Evolutionary conservation across 2,797 vertebrate species (phyloP).

Genomic region (Erethizon dorsatum): DNA sequence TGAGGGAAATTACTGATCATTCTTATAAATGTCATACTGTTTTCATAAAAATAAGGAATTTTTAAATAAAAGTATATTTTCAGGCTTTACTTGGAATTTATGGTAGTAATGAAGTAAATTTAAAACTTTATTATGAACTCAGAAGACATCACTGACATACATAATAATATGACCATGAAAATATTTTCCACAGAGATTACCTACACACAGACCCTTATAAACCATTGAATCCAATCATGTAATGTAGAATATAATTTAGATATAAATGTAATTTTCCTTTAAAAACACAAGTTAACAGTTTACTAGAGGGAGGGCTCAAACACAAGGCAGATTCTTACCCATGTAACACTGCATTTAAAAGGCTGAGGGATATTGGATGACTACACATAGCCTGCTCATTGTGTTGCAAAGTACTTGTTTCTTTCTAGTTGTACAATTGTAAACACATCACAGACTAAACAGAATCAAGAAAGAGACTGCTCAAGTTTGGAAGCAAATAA

Average conservation of each 20-base stretch:
- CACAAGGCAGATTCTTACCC: not conserved
- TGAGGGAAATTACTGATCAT: not conserved
- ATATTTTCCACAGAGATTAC: not conserved
- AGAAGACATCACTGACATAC: not conserved
- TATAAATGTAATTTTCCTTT: not conserved
- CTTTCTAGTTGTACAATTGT: not conserved
- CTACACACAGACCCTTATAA: not conserved
- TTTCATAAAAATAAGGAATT: not conserved
- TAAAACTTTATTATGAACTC: constrained; percentile 47
- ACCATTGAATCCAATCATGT: not conserved
- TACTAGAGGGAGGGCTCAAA: not conserved
- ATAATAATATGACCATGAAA: not conserved
- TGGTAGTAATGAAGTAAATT: not conserved
- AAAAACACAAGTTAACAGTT: not conserved
- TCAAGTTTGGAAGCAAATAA: not conserved
- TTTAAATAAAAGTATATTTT: constrained; percentile 45
- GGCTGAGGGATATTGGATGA: not conserved
- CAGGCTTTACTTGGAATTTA: not conserved
- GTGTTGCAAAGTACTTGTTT: not conserved
- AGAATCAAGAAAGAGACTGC: not conserved
- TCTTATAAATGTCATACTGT: not conserved
- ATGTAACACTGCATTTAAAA: not conserved
- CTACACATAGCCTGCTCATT: not conserved
- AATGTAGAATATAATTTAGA: constrained; percentile 18
- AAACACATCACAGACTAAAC: not conserved